These are phyloP conservation scores for Eulithis prunata DNA, from an alignment of 2,888 invertebrate genomes.

Conservation along the genomic window DNA sequence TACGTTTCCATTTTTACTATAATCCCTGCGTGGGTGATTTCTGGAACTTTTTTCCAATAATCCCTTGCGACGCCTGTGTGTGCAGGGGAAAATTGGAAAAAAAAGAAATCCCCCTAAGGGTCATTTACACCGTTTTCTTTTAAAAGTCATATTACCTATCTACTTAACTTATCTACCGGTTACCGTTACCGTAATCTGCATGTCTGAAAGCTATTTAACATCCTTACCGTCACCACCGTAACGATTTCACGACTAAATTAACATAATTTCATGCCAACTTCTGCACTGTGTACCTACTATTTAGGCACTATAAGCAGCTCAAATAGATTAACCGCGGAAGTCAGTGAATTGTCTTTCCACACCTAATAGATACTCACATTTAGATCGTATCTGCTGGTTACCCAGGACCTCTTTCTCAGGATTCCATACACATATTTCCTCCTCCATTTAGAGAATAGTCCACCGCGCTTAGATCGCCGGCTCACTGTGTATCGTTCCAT, in stretches of 20 bases:
- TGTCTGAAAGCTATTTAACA: constrained; percentile 29
- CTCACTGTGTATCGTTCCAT: constrained; percentile 74
- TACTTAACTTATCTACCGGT: too few relatives aligned
- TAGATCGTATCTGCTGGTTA: constrained; percentile 73
- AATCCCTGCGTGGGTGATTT: too few relatives aligned
- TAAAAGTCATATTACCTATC: too few relatives aligned
- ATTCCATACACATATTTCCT: constrained; percentile 66
- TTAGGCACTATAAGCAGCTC: too few relatives aligned
- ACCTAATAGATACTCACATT: constrained; percentile 60
- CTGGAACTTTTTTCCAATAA: too few relatives aligned
- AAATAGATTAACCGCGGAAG: too few relatives aligned
- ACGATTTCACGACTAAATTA: constrained; percentile 31
- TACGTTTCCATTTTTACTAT: too few relatives aligned
- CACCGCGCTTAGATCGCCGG: constrained; percentile 72
- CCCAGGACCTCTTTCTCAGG: constrained; percentile 67
- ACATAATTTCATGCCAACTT: constrained; percentile 28
- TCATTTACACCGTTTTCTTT: too few relatives aligned
- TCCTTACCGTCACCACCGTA: constrained; percentile 15
- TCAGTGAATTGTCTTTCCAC: too few relatives aligned
- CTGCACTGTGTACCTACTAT: background rate
- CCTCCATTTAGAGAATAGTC: constrained; percentile 70
- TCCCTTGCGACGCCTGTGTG: too few relatives aligned
- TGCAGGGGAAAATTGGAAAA: too few relatives aligned
- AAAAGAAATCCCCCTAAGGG: too few relatives aligned
- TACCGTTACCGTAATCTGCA: constrained; percentile 15